phyloP scores from a whole-genome alignment of 2,797 vertebrate genomes.

The Pseudochirops cupreus region DNA sequence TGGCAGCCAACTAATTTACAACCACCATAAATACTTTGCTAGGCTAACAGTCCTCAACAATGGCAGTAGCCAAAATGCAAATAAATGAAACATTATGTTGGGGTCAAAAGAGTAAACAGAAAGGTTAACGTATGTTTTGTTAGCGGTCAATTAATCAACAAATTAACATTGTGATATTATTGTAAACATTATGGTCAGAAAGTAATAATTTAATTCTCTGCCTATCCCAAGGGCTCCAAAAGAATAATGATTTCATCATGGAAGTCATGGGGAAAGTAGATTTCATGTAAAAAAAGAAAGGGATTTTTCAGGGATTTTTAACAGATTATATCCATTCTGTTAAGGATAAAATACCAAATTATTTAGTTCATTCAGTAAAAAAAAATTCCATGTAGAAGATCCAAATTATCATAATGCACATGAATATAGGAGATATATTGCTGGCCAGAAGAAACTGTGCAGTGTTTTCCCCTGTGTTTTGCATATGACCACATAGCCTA shows the following conservation, averaged over 20 bases:
- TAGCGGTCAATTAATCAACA: not conserved
- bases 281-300: not conserved
- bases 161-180: not conserved
- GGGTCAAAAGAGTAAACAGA: not conserved
- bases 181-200: not conserved
- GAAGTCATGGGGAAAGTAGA: not conserved
- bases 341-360: not conserved
- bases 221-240: not conserved
- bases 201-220: not conserved
- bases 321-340: not conserved
- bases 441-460: not conserved
- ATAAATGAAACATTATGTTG: not conserved
- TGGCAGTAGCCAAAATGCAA: not conserved
- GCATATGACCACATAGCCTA: not conserved
- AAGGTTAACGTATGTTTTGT: not conserved
- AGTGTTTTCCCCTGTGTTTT: not conserved
- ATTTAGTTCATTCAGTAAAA: not conserved
- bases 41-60: not conserved
- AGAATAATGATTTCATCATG: not conserved
- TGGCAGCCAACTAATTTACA: not conserved
- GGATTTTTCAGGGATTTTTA: not conserved
- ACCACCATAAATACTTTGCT: not conserved
- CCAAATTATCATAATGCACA: not conserved
- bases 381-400: not conserved
- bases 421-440: not conserved